phyloP scores from a whole-genome alignment of 2,888 invertebrate genomes.

The Nipponacmea schrenckii region DNA sequence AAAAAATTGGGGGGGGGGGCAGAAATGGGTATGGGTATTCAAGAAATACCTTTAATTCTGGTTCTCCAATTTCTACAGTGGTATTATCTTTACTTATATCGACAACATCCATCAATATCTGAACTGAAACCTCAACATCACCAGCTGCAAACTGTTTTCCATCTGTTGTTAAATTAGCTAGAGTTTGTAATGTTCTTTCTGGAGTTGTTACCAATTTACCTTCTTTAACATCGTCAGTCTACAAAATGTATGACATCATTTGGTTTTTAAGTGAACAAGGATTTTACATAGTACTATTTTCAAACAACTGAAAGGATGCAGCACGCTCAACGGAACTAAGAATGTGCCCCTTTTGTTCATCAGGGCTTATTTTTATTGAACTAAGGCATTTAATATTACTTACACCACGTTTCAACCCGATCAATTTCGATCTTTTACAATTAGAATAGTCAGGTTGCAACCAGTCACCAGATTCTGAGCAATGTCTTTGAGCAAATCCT shows the following conservation, averaged over 20 bases:
- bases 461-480: not conserved
- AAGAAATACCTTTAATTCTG: not conserved
- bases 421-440: not conserved
- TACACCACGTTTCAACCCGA: not conserved
- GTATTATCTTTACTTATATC: constrained; percentile 1
- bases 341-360: no score
- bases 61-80: not conserved
- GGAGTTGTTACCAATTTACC: constrained; percentile 11
- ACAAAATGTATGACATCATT: not conserved
- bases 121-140: constrained; percentile 12
- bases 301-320: no score
- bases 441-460: not conserved
- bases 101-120: constrained; percentile 14
- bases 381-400: no score
- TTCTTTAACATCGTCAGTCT: constrained; percentile 8
- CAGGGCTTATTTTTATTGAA: no score
- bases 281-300: no score
- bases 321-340: no score
- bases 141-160: constrained; percentile 9
- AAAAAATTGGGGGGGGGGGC: no score
- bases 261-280: no score
- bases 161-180: constrained; percentile 8
- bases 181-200: constrained; percentile 1
- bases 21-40: no score
- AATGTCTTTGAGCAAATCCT: not conserved